Percentiles rank a stretch among this genome's conserved stretches.
phyloP scores from a whole-genome alignment of 2,888 invertebrate genomes.

The Sarcophaga carnaria region DNA sequence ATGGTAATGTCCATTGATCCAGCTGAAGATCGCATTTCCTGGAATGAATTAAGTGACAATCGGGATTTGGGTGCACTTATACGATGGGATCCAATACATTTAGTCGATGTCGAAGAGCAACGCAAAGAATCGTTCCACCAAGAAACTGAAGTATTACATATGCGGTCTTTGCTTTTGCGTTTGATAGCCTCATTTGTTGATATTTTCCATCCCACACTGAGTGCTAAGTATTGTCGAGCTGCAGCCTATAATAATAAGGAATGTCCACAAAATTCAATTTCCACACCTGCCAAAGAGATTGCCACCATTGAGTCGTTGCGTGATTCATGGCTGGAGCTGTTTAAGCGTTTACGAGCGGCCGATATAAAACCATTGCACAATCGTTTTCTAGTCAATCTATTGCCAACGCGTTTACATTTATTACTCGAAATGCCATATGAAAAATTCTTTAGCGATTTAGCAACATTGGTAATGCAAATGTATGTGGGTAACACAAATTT shows the following conservation, averaged over 20 bases:
- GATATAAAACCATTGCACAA: slow-evolving; percentile 77
- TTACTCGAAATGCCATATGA: slow-evolving; percentile 80
- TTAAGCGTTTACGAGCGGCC: slow-evolving; percentile 77
- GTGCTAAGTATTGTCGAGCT: slow-evolving; percentile 64
- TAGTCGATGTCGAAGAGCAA: slow-evolving; percentile 75
- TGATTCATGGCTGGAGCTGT: slow-evolving; percentile 79
- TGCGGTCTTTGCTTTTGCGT: slow-evolving; percentile 79
- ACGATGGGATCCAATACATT: slow-evolving; percentile 86
- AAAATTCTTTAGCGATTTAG: slow-evolving; percentile 79
- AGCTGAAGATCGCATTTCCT: slow-evolving; percentile 84
- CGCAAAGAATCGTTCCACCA: slow-evolving; percentile 79
- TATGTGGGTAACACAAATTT: slow-evolving; percentile 76
- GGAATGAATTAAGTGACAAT: slow-evolving; percentile 87
- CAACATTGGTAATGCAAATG: slow-evolving; percentile 80
- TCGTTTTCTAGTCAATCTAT: slow-evolving; percentile 81
- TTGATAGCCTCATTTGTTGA: slow-evolving; percentile 80
- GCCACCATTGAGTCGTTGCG: slow-evolving; percentile 77
- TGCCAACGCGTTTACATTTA: slow-evolving; percentile 80
- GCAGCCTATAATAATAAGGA: slow-evolving; percentile 67
- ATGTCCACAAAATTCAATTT: slow-evolving; percentile 47
- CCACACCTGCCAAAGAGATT: slow-evolving; percentile 71
- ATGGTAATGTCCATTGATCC: slow-evolving; percentile 85
- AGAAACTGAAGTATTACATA: slow-evolving; percentile 79
- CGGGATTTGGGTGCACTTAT: slow-evolving; percentile 88
- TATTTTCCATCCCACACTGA: slow-evolving; percentile 75